Evolutionary conservation across 2,113 vertebrate genomes (phyloP).

Genomic region (Dicrurus megarhynchus): DNA sequence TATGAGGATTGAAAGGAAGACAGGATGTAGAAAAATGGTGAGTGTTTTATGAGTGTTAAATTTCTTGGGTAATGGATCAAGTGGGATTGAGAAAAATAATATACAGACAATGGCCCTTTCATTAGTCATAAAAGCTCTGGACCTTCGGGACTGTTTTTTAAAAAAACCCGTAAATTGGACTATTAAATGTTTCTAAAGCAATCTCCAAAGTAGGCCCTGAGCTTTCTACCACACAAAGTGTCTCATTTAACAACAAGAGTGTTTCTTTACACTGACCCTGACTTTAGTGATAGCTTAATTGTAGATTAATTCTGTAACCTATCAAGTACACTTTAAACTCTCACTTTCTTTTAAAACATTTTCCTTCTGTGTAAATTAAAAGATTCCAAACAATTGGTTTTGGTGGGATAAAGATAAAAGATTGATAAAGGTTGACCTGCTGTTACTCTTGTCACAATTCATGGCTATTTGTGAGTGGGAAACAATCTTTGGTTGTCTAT

Average conservation of each 20-base stretch:
- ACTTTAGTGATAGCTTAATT: not conserved
- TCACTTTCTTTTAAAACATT: not conserved
- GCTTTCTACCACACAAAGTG: not conserved
- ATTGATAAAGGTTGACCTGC: not conserved
- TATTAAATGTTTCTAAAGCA: not conserved
- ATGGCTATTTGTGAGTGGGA: not conserved
- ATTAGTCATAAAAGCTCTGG: not conserved
- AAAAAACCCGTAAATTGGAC: not conserved
- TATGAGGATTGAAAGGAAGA: not conserved
- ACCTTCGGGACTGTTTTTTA: not conserved
- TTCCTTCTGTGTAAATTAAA: not conserved
- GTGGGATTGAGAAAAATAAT: not conserved
- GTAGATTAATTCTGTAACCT: not conserved
- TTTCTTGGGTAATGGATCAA: not conserved
- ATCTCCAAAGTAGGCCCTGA: not conserved
- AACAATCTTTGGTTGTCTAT: not conserved
- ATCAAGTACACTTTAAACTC: not conserved
- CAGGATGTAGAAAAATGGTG: not conserved
- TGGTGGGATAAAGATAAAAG: not conserved
- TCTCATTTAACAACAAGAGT: not conserved
- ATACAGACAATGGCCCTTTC: not conserved
- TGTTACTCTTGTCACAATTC: not conserved
- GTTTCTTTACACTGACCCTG: not conserved
- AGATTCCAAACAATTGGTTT: not conserved
- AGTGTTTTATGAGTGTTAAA: not conserved